A percentile compares a stretch with the other conserved stretches of the same genome.
Conservation (phyloP, 2,113 vertebrate species). For the Archocentrus centrarchus region DNA sequence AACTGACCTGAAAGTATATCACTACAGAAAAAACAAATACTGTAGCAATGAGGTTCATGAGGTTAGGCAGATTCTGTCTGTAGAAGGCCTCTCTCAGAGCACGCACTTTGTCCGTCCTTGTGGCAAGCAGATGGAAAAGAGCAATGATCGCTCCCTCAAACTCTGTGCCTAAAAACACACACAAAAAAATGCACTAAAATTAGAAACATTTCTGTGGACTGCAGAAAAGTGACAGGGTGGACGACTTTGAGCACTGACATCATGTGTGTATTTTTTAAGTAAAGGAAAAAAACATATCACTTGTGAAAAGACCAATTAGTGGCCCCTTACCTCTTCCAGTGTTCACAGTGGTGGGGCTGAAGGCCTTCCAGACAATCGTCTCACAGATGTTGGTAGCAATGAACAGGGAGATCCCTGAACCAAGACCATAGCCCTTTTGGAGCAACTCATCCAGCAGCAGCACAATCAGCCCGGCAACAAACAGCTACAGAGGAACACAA, state of each 20-base stretch:
- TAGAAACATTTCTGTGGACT: neutral
- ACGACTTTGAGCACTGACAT: neutral
- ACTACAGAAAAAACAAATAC: slow-evolving; percentile 98
- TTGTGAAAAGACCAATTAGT: neutral
- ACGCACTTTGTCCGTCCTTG: slow-evolving; percentile 96
- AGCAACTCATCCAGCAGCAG: slow-evolving; percentile 95
- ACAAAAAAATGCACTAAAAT: neutral
- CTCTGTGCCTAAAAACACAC: slow-evolving; percentile 87
- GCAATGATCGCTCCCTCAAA: slow-evolving; percentile 98
- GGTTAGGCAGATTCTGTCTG: slow-evolving; percentile 98
- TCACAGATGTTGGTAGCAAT: slow-evolving; percentile 99
- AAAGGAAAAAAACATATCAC: neutral
- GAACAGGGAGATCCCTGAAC: slow-evolving; percentile 98
- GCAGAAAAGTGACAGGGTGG: neutral
- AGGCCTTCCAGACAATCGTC: slow-evolving; percentile 99
- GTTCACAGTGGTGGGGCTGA: slow-evolving; percentile 98
- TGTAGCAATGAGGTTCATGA: slow-evolving; percentile 97
- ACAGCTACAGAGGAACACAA: slow-evolving; percentile 83
- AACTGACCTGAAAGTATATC: slow-evolving; percentile 98
- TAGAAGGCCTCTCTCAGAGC: slow-evolving; percentile 98
- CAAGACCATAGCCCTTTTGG: slow-evolving; percentile 96
- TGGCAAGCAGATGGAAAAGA: slow-evolving; percentile 95
- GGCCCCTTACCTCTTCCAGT: slow-evolving; percentile 91
- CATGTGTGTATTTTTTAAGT: accelerated
- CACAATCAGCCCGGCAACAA: slow-evolving; percentile 96